Base-by-base conservation (phyloP, 2,797 vertebrate genomes). In the Spondyliosoma cantharus region DNA sequence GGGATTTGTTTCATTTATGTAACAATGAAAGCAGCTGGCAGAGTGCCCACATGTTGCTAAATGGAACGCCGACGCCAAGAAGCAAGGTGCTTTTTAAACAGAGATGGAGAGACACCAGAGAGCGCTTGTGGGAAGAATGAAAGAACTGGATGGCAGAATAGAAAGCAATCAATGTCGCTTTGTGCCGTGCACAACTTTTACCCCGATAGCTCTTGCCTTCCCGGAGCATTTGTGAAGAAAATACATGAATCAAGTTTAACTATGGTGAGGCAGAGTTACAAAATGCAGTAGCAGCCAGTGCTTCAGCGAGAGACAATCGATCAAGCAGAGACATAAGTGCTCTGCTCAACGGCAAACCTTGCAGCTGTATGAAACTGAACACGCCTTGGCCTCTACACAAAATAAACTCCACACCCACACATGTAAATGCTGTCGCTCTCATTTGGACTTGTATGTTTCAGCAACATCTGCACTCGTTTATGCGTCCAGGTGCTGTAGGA, bases 1-100 rank as follows among this genome's bases (percentile, higher is more conserved):
- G 89, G 91, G 89, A 91, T 92, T 91, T 92, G 89, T 92, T 93
- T 93, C 84, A 91, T 93, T 93, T 90, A 90, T 91, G 91, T 90
- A 88, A 91, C 89, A 91, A 93, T 89, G 88, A 89, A 87, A 85
- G 82, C 83, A 85, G 69, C 81, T 93, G 92, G 91, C 90, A 78
- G 37, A 76, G 73, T 75, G 86, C 89, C 91, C 82, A 74, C 78
- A 73, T 84, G 87, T 87, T 83, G 85, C 87, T 92, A 89, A 93
- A 92, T 91, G 85, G 82, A 93, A 90, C 76, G 80, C 72, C 29
- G 45, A 78, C 37, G 74, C 87, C 81, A 91, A 86, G 74, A 90
- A 91, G 86, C 81, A 92, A 91, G 90, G 90, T 91, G 87, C 79
- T 88, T 86, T 89, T 90, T 75, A 86, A 87, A 86, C 74, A 63